Evolutionary conservation across 2,888 invertebrate genomes (phyloP).

Genomic region (Leptura quadrifasciata): DNA sequence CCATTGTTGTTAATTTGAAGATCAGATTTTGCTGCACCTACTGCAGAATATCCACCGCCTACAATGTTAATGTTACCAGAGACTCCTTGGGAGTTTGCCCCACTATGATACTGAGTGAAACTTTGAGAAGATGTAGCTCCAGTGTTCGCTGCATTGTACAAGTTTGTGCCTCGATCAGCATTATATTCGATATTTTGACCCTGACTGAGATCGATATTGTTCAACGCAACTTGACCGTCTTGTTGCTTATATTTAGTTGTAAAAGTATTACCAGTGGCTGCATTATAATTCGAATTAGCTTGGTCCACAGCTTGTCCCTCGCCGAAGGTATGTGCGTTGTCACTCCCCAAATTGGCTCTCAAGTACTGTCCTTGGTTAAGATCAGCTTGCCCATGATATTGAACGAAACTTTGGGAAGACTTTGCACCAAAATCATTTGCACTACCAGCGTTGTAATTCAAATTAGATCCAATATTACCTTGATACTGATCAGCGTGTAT

Average conservation of each 20-base stretch:
- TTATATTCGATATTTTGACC: background rate
- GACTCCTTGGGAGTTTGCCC: conserved; percentile 13
- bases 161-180: background rate
- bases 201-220: background rate
- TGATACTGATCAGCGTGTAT: background rate
- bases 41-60: conserved; percentile 68
- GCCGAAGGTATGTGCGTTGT: background rate
- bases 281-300: background rate
- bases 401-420: background rate
- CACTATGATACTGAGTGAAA: conserved; percentile 44
- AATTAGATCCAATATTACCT: background rate
- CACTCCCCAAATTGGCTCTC: background rate
- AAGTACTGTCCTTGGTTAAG: background rate
- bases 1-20: conserved; percentile 63
- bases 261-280: background rate
- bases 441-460: background rate
- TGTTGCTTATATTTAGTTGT: conserved; percentile 1
- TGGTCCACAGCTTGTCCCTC: background rate
- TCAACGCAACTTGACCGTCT: background rate
- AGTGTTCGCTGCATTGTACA: background rate
- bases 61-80: conserved; percentile 65
- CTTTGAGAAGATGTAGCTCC: conserved; percentile 47
- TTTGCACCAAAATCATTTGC: background rate
- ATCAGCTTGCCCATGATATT: background rate
- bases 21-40: conserved; percentile 58